Evolutionary conservation across 2,113 vertebrate species (phyloP), one percentile per base, ranked within the genome.

Genomic region (Apistogramma diplotaenia): DNA sequence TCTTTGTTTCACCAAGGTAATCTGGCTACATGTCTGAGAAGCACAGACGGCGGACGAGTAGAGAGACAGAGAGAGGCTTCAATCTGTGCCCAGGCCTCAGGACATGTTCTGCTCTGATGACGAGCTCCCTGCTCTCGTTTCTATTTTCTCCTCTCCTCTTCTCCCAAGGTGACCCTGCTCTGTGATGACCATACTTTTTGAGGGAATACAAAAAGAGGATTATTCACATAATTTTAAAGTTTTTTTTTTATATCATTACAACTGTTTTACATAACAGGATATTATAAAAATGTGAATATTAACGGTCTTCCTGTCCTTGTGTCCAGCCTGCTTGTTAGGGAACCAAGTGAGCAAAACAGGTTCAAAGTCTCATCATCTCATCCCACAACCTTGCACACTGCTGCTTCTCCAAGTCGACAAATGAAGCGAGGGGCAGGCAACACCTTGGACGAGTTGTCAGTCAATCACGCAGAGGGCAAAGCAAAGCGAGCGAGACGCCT

Each of bases 71-170:
- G 57, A 35, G 71, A 75, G n/a, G 65, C 61, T 65, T 86, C 78
- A 76, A 81, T 89, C 60, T 82, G 76, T 73, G 77, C 46, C 81
- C 85, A 78, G 74, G 87, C 89, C 80, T 86, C 46, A 13, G 87
- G 91, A 83, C 78, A 79, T 57, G 76, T 87, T 89, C 84, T 81
- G 83, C 87, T 90, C 89, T 87, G 85, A 83, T 86, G 89, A 90
- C 75, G 49, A 81, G 77, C 84, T 40, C 84, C 77, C 62, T 87
- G 74, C 77, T 79, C 80, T 83, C 49, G 2, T 85, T 78, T 84
- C 81, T 75, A 78, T 87, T 85, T 81, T 74, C 76, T 70, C 65
- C 65, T 70, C 43, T 60, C 58, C 58, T 56, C 56, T 23, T 43
- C 51, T 49, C 49, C 19, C 61, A 89, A 86, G 77, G 83, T 86